Evolutionary conservation across 2,888 invertebrate genomes (phyloP).

Genomic region (Gandaritis pyraliata): DNA sequence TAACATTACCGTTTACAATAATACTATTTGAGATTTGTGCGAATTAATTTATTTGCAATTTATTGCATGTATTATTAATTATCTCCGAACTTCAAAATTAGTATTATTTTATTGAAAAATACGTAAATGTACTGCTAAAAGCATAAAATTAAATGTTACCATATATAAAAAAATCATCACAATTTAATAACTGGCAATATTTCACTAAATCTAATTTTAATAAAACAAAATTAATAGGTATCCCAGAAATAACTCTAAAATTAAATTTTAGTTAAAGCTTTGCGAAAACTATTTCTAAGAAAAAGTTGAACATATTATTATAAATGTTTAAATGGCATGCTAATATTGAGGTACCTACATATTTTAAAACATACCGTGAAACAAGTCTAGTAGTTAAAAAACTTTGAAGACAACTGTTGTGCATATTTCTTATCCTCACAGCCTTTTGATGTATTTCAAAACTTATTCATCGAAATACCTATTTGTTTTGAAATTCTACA

Average conservation of each 20-base stretch:
- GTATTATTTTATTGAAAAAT: conserved; percentile 9
- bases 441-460: conserved; percentile 25
- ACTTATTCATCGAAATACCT: background rate
- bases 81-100: conserved; percentile 23
- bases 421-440: conserved; percentile 32
- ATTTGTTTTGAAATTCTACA: conserved; percentile 12
- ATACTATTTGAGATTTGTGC: conserved; percentile 40
- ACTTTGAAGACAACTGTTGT: conserved; percentile 21
- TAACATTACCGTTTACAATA: conserved; percentile 15
- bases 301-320: conserved; percentile 23
- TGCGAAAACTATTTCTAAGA: conserved; percentile 35
- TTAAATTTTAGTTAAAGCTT: conserved; percentile 38
- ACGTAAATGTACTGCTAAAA: conserved; percentile 30
- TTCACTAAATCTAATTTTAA: conserved; percentile 29
- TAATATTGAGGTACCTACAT: conserved; percentile 29
- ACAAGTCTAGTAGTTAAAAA: conserved; percentile 1
- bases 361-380: conserved; percentile 11
- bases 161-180: conserved; percentile 32
- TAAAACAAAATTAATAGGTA: conserved; percentile 24
- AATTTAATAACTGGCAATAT: conserved; percentile 29
- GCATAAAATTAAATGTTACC: conserved; percentile 30
- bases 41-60: conserved; percentile 39
- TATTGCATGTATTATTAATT: conserved; percentile 19
- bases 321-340: conserved; percentile 22
- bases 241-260: conserved; percentile 30